Conservation (phyloP, 2,888 invertebrate genomes). For the Sabatieria punctata region DNA sequence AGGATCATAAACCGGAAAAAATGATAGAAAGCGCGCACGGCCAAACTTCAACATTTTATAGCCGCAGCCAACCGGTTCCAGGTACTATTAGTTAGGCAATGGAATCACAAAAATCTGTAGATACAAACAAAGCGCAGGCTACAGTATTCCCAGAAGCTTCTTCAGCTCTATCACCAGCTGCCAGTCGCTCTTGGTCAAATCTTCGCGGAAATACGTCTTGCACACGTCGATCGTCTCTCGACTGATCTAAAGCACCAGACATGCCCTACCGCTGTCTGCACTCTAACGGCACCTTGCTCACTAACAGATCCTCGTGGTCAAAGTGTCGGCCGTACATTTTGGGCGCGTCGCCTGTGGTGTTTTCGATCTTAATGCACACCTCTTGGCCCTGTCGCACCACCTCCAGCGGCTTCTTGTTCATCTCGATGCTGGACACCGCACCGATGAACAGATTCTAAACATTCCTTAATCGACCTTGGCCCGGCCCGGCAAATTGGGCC, state of each 20-base stretch:
- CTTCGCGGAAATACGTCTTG: slow-evolving; percentile 96
- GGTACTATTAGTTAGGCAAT: too few species aligned
- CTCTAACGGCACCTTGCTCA: slow-evolving; percentile 58
- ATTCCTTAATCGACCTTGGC: too few species aligned
- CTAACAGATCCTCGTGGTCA: slow-evolving; percentile 78
- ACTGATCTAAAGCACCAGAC: slow-evolving; percentile 56
- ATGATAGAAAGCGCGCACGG: too few species aligned
- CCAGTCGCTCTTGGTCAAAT: slow-evolving; percentile 92
- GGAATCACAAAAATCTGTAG: too few species aligned
- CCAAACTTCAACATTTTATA: too few species aligned
- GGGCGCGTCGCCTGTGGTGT: slow-evolving; percentile 90
- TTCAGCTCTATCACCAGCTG: slow-evolving; percentile 94
- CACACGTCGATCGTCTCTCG: slow-evolving; percentile 96
- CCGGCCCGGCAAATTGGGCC: too few species aligned
- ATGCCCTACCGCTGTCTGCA: too few species aligned
- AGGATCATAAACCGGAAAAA: too few species aligned
- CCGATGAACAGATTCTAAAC: slow-evolving; percentile 80
- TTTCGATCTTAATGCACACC: slow-evolving; percentile 63
- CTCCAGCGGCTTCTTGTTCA: slow-evolving; percentile 84
- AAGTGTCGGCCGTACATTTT: slow-evolving; percentile 98
- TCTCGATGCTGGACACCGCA: slow-evolving; percentile 78
- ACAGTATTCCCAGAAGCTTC: slow-evolving; percentile 85
- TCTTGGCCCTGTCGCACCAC: slow-evolving; percentile 69
- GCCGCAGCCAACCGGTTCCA: too few species aligned
- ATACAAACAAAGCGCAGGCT: too few species aligned